phyloP scores from a whole-genome alignment of 2,797 vertebrate species.

The Caiman crocodilus region DNA sequence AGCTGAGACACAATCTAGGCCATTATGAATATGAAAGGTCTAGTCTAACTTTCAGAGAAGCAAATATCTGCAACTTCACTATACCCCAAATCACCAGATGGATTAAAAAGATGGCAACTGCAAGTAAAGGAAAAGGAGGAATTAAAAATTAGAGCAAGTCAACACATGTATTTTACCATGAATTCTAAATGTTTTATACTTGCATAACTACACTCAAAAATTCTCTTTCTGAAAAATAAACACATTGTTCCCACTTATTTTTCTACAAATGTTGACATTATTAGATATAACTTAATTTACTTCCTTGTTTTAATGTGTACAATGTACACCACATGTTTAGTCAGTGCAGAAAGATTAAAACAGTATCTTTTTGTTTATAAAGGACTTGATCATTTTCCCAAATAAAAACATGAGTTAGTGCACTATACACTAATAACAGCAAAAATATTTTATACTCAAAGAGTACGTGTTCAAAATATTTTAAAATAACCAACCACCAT shows the following conservation, averaged over 20 bases:
- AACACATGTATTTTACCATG: not conserved
- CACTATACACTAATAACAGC: slow-evolving; percentile 28
- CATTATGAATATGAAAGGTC: not conserved
- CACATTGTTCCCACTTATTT: not conserved
- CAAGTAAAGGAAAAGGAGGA: not conserved
- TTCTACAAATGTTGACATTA: not conserved
- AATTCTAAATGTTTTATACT: not conserved
- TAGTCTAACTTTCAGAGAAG: not conserved
- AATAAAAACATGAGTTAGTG: slow-evolving; percentile 46
- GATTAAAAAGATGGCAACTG: slow-evolving; percentile 28
- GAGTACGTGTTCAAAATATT: slow-evolving; percentile 61
- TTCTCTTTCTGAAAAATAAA: not conserved
- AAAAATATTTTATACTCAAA: slow-evolving; percentile 55
- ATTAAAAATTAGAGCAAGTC: slow-evolving; percentile 3
- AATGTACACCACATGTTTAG: not conserved
- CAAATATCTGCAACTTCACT: not conserved
- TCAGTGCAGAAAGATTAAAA: slow-evolving; percentile 3
- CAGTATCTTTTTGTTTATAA: slow-evolving; percentile 18
- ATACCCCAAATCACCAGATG: not conserved
- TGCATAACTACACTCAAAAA: not conserved
- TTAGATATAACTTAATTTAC: slow-evolving; percentile 18
- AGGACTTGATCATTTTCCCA: slow-evolving; percentile 19
- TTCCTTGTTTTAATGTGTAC: not conserved
- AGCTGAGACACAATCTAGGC: not conserved
- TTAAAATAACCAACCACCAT: slow-evolving; percentile 48